These are phyloP conservation scores for Chionis minor DNA, from an alignment of 2,113 vertebrate genomes.

Conservation along the genomic window DNA sequence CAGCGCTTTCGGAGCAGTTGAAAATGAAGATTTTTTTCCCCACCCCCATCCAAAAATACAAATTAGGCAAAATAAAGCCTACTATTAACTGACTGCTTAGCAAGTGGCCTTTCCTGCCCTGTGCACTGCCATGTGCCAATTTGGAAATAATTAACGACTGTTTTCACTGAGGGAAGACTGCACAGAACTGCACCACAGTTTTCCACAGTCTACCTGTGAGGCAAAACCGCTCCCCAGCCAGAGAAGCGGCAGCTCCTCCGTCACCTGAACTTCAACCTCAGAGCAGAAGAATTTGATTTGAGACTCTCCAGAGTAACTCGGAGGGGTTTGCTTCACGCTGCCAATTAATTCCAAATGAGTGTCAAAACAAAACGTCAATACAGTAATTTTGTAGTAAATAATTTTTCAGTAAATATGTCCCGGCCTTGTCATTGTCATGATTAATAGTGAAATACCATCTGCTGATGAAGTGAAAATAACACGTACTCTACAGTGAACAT, in stretches of 20 bases:
- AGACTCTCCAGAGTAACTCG: not conserved
- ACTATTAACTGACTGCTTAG: not conserved
- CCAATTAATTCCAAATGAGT: not conserved
- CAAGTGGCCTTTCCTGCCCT: not conserved
- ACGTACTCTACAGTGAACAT: not conserved
- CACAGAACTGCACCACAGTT: not conserved
- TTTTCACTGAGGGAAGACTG: not conserved
- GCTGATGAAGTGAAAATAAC: not conserved
- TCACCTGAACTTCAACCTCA: fast-evolving
- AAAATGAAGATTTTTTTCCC: not conserved
- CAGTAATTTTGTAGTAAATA: not conserved
- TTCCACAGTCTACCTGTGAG: not conserved
- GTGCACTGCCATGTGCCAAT: not conserved
- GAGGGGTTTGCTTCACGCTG: not conserved
- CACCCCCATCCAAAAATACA: not conserved
- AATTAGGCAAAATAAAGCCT: not conserved
- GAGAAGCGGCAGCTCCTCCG: not conserved
- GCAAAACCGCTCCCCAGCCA: not conserved
- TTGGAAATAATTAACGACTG: not conserved
- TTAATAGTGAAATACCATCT: not conserved
- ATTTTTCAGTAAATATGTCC: not conserved
- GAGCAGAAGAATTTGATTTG: not conserved
- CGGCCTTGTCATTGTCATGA: not conserved
- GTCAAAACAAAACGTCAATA: not conserved
- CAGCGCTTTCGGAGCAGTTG: not conserved